These are phyloP conservation scores for Watsonalla cultraria DNA, from an alignment of 2,888 invertebrate species.

Conservation along the genomic window DNA sequence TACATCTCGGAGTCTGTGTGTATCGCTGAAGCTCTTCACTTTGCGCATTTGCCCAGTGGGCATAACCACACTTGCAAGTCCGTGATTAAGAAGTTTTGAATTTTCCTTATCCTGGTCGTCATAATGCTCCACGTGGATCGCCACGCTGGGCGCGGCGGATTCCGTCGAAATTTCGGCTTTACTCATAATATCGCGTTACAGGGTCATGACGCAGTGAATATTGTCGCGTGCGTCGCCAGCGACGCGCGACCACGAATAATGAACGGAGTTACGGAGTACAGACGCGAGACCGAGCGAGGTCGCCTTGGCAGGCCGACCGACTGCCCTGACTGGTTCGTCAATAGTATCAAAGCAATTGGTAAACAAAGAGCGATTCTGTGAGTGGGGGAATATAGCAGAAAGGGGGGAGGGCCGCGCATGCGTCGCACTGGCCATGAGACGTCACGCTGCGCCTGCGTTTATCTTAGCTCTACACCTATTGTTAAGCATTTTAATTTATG, in stretches of 20 bases:
- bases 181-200: constrained; percentile 73
- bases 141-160: constrained; percentile 65
- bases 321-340: constrained; percentile 65
- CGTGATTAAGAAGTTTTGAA: constrained; percentile 60
- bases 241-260: constrained; percentile 65
- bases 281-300: constrained; percentile 86
- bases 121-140: constrained; percentile 66
- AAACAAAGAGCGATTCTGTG: constrained; percentile 68
- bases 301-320: constrained; percentile 81
- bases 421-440: constrained; percentile 83
- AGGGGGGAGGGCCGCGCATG: constrained; percentile 92
- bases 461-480: constrained; percentile 37
- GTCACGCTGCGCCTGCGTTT: constrained; percentile 88
- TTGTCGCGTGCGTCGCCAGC: constrained; percentile 67
- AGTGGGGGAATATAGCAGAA: constrained; percentile 53
- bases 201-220: constrained; percentile 67
- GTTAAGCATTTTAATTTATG: background rate
- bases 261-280: constrained; percentile 17
- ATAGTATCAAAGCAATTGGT: constrained; percentile 69
- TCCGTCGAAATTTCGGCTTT: constrained; percentile 63
- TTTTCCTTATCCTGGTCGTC: constrained; percentile 59
- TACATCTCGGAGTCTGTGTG: constrained; percentile 68
- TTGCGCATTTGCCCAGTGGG: constrained; percentile 74
- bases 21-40: constrained; percentile 74
- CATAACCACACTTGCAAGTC: constrained; percentile 54